Base-by-base conservation (phyloP, 2,888 invertebrate genomes). In the Apodemia mormo region DNA sequence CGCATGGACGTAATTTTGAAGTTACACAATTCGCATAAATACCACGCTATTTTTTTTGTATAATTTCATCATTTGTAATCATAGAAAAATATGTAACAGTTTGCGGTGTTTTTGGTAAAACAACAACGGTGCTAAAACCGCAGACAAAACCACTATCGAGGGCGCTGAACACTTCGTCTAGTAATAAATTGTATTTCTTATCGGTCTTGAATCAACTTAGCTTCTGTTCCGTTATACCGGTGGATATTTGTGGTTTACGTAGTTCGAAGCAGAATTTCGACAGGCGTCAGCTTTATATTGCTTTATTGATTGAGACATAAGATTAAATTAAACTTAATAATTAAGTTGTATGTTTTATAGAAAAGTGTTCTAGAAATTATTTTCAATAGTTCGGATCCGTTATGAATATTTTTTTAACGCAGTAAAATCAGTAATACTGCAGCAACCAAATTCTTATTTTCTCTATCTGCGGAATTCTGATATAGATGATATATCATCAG, bases 141-240 rank as follows among this genome's bases (percentile, higher is more conserved):
- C 49, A 49, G 49, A 49, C 49, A 49, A 49, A 49, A 49, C 49
- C 49, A 49, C 49, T 12, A 49, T 5, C 14, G 49, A 12, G 45
- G 45, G 45, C 12, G 49, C 49, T 49, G 49, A 61, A 61, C 58
- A 12, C 12, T 61, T 12, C 58, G 58, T 14, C 58, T 61, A 12
- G 58, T 61, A 61, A 61, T 61, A 61, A 61, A 61, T 61, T 61
- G 58, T 61, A 61, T 61, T 33, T 61, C 58, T 61, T 61, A 61
- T 61, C 58, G 58, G 58, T 33, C 30, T 58, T 30, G 12, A 29
- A 58, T 30, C 58, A 58, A 58, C 12, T 30, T 58, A 29, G 58
- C 58, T 58, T 58, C 58, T 12, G 10, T 30, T 58, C 30, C 58
- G 58, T 30, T 30, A 30, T 58, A 30, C 30, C 30, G 58, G 58